Percentiles rank a stretch among this genome's conserved stretches.
phyloP scores from a whole-genome alignment of 2,888 invertebrate genomes.

The Ophioninae sp. region DNA sequence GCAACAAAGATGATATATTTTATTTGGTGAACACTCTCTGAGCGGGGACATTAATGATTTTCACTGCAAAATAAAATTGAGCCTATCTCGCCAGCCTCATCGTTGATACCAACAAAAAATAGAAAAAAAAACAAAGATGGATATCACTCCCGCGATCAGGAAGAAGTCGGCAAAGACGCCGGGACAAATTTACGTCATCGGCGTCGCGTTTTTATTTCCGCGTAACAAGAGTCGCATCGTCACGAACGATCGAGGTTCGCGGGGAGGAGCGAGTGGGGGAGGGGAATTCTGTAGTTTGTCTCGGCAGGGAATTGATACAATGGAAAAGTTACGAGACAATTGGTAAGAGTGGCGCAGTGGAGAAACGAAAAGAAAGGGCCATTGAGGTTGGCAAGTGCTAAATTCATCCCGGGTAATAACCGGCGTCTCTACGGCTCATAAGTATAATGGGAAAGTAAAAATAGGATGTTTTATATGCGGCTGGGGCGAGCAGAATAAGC shows the following conservation, averaged over 20 bases:
- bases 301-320: constrained; percentile 11
- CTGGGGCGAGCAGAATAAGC: constrained; percentile 34
- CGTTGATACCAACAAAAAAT: not conserved
- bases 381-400: constrained; percentile 15
- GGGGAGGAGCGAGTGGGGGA: too few species aligned
- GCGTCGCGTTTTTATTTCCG: not conserved
- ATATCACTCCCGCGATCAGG: not conserved
- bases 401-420: constrained; percentile 20
- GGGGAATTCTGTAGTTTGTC: not conserved
- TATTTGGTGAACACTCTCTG: not conserved
- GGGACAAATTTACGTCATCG: not conserved
- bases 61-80: not conserved
- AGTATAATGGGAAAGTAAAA: constrained; percentile 28
- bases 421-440: not conserved
- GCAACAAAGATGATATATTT: not conserved
- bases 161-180: not conserved
- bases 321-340: not conserved
- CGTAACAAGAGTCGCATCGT: not conserved
- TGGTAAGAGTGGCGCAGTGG: not conserved
- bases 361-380: constrained; percentile 3
- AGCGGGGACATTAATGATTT: not conserved
- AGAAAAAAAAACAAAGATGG: not conserved
- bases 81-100: not conserved
- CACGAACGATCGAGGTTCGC: not conserved
- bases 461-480: constrained; percentile 25